phyloP scores from a whole-genome alignment of 2,888 invertebrate genomes.

The Temnothorax ravouxi region DNA sequence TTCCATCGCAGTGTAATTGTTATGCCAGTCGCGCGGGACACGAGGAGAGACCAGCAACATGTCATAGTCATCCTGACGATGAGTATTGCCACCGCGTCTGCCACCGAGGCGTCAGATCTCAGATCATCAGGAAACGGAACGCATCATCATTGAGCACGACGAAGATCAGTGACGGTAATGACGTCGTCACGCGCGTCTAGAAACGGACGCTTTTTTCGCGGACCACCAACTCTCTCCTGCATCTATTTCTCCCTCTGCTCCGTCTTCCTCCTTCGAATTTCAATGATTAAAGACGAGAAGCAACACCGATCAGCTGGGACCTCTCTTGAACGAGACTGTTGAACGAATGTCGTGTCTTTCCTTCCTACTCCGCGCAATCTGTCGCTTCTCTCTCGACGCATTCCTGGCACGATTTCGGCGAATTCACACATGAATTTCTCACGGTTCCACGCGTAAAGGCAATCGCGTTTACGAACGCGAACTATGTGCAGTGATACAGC shows the following conservation, averaged over 20 bases:
- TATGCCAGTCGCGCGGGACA: constrained; percentile 51
- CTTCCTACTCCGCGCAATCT: constrained; percentile 30
- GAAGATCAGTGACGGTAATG: constrained; percentile 20
- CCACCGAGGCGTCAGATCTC: constrained; percentile 53
- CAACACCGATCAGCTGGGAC: constrained; percentile 26
- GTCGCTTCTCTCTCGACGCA: constrained; percentile 65
- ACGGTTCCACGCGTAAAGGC: constrained; percentile 36
- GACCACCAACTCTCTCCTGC: constrained; percentile 37
- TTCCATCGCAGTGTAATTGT: constrained; percentile 56
- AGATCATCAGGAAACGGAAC: constrained; percentile 53
- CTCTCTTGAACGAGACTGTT: constrained; percentile 41
- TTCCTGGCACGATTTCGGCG: constrained; percentile 65
- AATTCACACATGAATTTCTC: constrained; percentile 63
- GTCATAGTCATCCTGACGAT: constrained; percentile 43
- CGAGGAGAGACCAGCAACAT: constrained; percentile 52
- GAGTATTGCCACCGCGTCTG: not conserved
- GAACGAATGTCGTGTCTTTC: constrained; percentile 44
- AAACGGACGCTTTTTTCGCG: constrained; percentile 47
- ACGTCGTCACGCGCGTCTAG: constrained; percentile 47
- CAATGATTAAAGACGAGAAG: constrained; percentile 2
- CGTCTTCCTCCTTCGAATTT: constrained; percentile 15
- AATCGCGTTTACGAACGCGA: constrained; percentile 29
- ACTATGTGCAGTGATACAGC: constrained; percentile 41
- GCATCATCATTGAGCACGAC: constrained; percentile 24
- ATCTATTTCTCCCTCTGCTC: constrained; percentile 5